Evolutionary conservation across 2,888 invertebrate genomes (phyloP).

Genomic region (Venustoraphidia nigricollis): DNA sequence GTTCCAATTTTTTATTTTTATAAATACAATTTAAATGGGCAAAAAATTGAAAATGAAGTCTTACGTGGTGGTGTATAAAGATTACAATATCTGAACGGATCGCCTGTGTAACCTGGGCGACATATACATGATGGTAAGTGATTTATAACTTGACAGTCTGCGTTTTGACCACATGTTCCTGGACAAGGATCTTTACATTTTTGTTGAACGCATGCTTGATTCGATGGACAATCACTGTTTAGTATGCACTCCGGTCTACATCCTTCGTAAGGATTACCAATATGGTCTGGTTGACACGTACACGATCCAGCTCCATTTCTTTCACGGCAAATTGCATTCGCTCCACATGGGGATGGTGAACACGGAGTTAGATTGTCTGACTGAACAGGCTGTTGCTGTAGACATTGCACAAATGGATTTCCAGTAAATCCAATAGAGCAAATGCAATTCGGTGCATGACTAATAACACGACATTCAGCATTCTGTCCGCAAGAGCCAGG

Average conservation of each 20-base stretch:
- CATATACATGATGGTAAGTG: constrained; percentile 52
- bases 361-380: constrained; percentile 37
- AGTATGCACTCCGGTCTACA: constrained; percentile 55
- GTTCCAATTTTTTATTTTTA: no score
- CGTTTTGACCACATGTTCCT: constrained; percentile 52
- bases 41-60: constrained; percentile 14
- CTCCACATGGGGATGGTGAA: constrained; percentile 44
- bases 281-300: constrained; percentile 45
- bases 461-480: constrained; percentile 55
- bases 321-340: constrained; percentile 46
- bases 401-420: constrained; percentile 51
- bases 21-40: not conserved
- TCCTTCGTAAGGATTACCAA: constrained; percentile 56
- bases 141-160: constrained; percentile 50
- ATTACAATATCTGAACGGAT: constrained; percentile 50
- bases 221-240: constrained; percentile 49
- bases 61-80: constrained; percentile 34
- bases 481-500: constrained; percentile 56
- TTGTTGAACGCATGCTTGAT: constrained; percentile 49
- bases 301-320: constrained; percentile 44
- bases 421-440: constrained; percentile 40
- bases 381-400: constrained; percentile 18
- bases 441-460: constrained; percentile 53
- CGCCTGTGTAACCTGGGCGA: constrained; percentile 39
- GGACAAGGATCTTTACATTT: constrained; percentile 60